Evolutionary conservation across 2,113 vertebrate genomes (phyloP).

Genomic region (Hemibagrus wyckioides): DNA sequence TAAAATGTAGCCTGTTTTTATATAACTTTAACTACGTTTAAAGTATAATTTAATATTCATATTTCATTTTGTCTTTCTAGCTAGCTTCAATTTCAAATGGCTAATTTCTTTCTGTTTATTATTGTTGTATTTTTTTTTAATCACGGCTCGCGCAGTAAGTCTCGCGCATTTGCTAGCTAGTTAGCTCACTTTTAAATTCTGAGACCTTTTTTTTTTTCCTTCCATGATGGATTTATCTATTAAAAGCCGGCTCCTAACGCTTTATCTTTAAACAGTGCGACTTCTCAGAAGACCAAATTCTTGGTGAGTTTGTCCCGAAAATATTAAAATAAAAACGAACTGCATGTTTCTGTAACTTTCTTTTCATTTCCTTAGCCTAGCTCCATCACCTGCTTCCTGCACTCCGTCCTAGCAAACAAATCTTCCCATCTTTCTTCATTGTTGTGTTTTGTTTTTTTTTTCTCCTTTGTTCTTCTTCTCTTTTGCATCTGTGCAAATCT

Average conservation of each 20-base stretch:
- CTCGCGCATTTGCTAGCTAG: neutral
- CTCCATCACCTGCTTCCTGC: constrained; percentile 18
- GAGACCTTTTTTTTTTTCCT: neutral
- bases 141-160: neutral
- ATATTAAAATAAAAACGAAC: neutral
- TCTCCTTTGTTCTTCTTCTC: constrained; percentile 62
- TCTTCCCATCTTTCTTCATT: constrained; percentile 45
- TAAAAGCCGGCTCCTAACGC: constrained; percentile 36
- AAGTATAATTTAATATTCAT: neutral
- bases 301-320: constrained; percentile 74
- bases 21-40: neutral
- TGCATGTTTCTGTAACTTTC: constrained; percentile 1
- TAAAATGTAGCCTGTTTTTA: neutral
- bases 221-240: neutral
- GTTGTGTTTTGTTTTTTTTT: constrained; percentile 59
- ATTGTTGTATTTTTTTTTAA: no score
- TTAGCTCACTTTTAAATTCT: neutral
- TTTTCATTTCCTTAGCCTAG: constrained; percentile 48
- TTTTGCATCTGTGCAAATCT: constrained; percentile 55
- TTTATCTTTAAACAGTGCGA: constrained; percentile 83
- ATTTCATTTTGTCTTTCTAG: neutral
- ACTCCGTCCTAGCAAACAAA: constrained; percentile 44
- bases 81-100: neutral
- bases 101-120: no score
- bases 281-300: constrained; percentile 89